These are phyloP conservation scores for Nesoenas mayeri DNA, from an alignment of 2,113 vertebrate genomes.

Conservation along the genomic window DNA sequence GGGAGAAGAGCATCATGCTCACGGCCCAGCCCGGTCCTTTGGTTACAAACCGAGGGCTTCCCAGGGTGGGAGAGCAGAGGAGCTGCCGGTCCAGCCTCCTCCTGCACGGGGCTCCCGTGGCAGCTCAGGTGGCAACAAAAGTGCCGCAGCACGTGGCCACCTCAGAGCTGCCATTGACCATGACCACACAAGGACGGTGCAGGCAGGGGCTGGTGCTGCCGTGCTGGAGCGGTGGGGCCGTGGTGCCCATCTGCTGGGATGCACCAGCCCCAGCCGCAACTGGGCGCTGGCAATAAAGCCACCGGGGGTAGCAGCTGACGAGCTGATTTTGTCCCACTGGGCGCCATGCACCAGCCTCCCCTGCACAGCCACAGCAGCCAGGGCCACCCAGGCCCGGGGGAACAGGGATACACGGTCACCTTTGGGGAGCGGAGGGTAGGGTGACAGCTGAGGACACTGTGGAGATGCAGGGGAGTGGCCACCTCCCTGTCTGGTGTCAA, in stretches of 20 bases:
- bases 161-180: too few relatives aligned
- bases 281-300: not conserved
- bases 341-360: not conserved
- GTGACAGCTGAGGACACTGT: not conserved
- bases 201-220: not conserved
- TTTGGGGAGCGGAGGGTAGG: not conserved
- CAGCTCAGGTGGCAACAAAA: not conserved
- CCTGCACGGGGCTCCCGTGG: not conserved
- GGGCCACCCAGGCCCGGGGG: not conserved
- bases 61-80: not conserved
- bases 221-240: too few relatives aligned
- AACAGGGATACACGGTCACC: too few relatives aligned
- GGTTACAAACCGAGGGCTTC: not conserved
- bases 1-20: accelerated
- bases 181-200: not conserved
- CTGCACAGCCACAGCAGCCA: not conserved
- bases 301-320: not conserved
- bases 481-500: not conserved
- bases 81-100: not conserved
- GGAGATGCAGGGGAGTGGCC: not conserved
- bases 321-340: not conserved
- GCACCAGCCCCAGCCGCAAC: not conserved
- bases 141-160: not conserved
- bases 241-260: not conserved
- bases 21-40: not conserved